phyloP scores from a whole-genome alignment of 2,113 vertebrate genomes.

The Ptilorrhoa leucosticta region DNA sequence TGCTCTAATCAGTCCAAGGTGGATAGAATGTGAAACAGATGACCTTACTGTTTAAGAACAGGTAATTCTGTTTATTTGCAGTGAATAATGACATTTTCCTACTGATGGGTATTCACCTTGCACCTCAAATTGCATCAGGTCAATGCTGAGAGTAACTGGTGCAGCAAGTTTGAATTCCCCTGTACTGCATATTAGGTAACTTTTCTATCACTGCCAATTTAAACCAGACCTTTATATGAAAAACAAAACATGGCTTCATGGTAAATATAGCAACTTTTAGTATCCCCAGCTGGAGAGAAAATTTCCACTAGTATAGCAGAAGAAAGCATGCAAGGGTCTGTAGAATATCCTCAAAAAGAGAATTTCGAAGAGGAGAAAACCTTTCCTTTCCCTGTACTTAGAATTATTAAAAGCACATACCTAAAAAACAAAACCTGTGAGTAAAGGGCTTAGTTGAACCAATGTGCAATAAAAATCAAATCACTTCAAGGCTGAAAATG shows the following conservation, averaged over 20 bases:
- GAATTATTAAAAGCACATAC: not conserved
- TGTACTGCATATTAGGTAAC: not conserved
- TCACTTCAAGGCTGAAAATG: not conserved
- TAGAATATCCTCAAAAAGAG: not conserved
- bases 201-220: slow-evolving; percentile 44
- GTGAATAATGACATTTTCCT: slow-evolving; percentile 35
- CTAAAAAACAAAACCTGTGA: not conserved
- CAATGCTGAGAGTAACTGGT: not conserved
- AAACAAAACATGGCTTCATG: not conserved
- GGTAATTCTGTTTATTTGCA: slow-evolving; percentile 52
- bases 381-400: not conserved
- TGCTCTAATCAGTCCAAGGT: slow-evolving; percentile 52
- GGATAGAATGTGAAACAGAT: slow-evolving; percentile 57
- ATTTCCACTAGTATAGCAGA: not conserved
- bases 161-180: slow-evolving; percentile 21
- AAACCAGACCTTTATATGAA: not conserved
- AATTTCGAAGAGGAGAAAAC: not conserved
- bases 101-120: slow-evolving; percentile 31
- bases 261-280: slow-evolving; percentile 32
- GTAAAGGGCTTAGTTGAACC: not conserved
- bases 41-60: slow-evolving; percentile 25
- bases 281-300: not conserved
- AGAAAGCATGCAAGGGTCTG: not conserved
- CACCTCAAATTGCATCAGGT: slow-evolving; percentile 41
- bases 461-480: not conserved